Evolutionary conservation across 2,797 vertebrate genomes (phyloP), one percentile per base, ranked within the genome.

Genomic region (Rhinatrema bivittatum): DNA sequence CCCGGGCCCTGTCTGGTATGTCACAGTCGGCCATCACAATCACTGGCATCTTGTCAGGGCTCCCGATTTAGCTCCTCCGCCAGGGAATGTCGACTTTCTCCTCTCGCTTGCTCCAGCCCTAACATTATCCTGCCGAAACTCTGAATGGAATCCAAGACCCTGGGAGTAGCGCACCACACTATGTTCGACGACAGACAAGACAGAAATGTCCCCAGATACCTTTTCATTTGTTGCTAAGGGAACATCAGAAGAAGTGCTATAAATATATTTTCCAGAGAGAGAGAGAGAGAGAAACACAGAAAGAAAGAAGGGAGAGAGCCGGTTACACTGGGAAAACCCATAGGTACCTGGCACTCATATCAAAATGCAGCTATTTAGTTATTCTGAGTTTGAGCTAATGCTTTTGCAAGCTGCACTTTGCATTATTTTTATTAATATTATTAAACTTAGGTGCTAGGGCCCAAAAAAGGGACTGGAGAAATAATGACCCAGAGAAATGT

Each of bases 181-280:
- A 2, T 0, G 10, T 30, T 6, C 32, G 43, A 38, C 32, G 43
- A 38, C 0, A 1, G 34, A 24, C 2, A 4, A 42, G 34, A 28
- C 42, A 19, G 27, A 10, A 6, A 52, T 16, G 37, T 46, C 53
- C 35, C 20, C 47, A 51, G 49, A 20, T 25, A 49, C 39, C 46
- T 58, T 50, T 24, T 50, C 37, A 32, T 61, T 50, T 74, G 43
- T 60, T 70, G 56, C 51, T 53, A 48, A 21, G 68, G 42, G 39
- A 65, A 55, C 54, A 34, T 7, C 20, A 20, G 52, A 26, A 58
- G 17, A 60, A 2, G 16, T 45, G 38, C 46, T 60, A 39, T 53
- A 62, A 68, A 58, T 66, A 45, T 35, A 53, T n/a, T n/a, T n/a
- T n/a, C n/a, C n/a, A n/a, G n/a, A n/a, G n/a, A n/a, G n/a, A n/a